A percentile compares a stretch with the other conserved stretches of the same genome.
Evolutionary conservation across 2,797 vertebrate species (phyloP).

Genomic region (Sebastes kiyomatsui): DNA sequence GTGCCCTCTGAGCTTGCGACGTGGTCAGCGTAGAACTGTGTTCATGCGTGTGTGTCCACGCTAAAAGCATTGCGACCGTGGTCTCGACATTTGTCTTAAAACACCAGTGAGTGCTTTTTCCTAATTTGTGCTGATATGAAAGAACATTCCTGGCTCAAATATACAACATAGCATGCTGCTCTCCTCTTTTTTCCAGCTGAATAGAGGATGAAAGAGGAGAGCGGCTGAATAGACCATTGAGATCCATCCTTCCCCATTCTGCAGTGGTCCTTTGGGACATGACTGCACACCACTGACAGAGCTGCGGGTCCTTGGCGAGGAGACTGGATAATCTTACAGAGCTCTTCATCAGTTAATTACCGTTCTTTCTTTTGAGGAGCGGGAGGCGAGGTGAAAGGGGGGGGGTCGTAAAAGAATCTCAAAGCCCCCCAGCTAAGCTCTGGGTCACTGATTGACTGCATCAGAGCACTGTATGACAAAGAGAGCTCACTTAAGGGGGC

Average conservation of each 20-base stretch:
- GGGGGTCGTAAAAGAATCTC: slow-evolving; percentile 73
- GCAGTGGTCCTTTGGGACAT: slow-evolving; percentile 68
- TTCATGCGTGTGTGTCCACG: neutral
- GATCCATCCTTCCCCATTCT: slow-evolving; percentile 67
- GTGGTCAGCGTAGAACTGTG: slow-evolving; percentile 20
- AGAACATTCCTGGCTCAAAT: slow-evolving; percentile 59
- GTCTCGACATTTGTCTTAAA: slow-evolving; percentile 47
- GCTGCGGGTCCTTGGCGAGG: slow-evolving; percentile 56
- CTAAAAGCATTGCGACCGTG: slow-evolving; percentile 32
- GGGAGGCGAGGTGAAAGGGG: slow-evolving; percentile 62
- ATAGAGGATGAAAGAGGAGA: slow-evolving; percentile 69
- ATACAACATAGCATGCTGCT: slow-evolving; percentile 44
- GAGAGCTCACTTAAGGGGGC: slow-evolving; percentile 69
- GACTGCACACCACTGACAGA: slow-evolving; percentile 65
- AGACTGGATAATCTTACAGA: slow-evolving; percentile 79
- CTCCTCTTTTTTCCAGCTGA: slow-evolving; percentile 41
- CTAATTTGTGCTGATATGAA: slow-evolving; percentile 60
- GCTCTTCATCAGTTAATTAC: slow-evolving; percentile 84
- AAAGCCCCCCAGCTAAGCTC: slow-evolving; percentile 77
- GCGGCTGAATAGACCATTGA: slow-evolving; percentile 73
- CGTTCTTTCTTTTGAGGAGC: slow-evolving; percentile 74
- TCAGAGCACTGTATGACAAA: slow-evolving; percentile 71
- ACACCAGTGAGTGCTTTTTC: slow-evolving; percentile 38
- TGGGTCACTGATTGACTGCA: slow-evolving; percentile 81
- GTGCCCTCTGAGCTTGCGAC: slow-evolving; percentile 40